Evolutionary conservation across 2,113 vertebrate genomes (phyloP).

Genomic region (Dasyurus viverrinus): DNA sequence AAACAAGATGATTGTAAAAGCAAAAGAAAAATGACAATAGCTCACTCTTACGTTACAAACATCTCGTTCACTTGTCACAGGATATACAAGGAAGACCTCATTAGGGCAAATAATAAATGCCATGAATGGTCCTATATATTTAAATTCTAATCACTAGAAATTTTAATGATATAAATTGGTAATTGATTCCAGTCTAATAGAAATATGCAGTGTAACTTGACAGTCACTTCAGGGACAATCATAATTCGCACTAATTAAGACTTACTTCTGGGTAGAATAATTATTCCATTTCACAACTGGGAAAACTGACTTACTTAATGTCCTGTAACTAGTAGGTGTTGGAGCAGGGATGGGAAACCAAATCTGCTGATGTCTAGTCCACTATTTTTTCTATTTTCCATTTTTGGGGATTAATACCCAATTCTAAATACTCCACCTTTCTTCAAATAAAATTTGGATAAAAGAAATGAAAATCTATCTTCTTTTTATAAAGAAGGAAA

Average conservation of each 20-base stretch:
- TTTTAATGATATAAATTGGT: not conserved
- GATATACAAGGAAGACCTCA: not conserved
- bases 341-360: not conserved
- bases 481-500: not conserved
- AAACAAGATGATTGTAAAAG: not conserved
- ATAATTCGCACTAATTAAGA: not conserved
- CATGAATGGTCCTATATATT: not conserved
- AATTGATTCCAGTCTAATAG: not conserved
- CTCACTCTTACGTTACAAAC: not conserved
- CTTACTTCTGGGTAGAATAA: not conserved
- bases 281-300: not conserved
- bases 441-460: not conserved
- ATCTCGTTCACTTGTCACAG: not conserved
- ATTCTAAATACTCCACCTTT: not conserved
- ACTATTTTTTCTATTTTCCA: not conserved
- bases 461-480: not conserved
- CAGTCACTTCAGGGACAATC: not conserved
- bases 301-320: not conserved
- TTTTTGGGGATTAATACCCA: not conserved
- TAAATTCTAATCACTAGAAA: not conserved
- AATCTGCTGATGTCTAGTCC: not conserved
- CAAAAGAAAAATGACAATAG: not conserved
- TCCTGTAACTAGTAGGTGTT: not conserved
- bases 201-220: not conserved
- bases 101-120: not conserved